Evolutionary conservation across 2,888 invertebrate genomes (phyloP).

Genomic region (Azorinus chamasolen): DNA sequence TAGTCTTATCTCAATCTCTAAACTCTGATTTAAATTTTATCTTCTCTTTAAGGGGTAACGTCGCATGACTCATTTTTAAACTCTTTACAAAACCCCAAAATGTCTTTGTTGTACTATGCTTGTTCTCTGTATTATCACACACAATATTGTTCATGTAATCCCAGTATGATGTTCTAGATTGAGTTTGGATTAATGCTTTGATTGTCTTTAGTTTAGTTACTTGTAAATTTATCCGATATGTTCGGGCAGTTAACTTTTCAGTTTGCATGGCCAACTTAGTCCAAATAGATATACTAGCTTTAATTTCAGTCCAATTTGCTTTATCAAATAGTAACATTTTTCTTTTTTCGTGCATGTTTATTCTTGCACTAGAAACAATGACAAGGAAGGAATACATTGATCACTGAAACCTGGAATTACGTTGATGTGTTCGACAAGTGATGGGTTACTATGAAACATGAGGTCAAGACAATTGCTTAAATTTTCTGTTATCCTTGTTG

Average conservation of each 20-base stretch:
- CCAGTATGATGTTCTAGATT: conserved; percentile 4
- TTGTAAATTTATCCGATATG: too few species aligned
- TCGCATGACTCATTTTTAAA: conserved; percentile 9
- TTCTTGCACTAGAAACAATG: conserved; percentile 12
- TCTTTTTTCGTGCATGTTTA: conserved; percentile 19
- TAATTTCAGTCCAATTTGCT: conserved; percentile 24
- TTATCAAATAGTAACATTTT: conserved; percentile 23
- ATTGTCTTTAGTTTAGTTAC: background rate
- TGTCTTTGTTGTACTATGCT: background rate
- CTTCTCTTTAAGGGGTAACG: conserved; percentile 4
- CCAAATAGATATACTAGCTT: too few species aligned
- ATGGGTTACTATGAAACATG: conserved; percentile 13
- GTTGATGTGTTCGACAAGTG: conserved; percentile 17
- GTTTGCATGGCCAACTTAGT: too few species aligned
- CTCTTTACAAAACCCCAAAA: conserved; percentile 7
- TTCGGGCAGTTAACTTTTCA: too few species aligned
- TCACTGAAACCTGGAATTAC: conserved; percentile 37
- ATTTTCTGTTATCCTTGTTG: conserved; percentile 22
- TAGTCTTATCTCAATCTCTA: too few species aligned
- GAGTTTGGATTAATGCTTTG: background rate
- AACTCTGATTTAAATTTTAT: too few species aligned
- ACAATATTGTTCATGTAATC: too few species aligned
- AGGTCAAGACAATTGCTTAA: conserved; percentile 22
- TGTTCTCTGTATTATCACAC: too few species aligned
- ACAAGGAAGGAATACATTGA: conserved; percentile 30